Percentiles rank a stretch among this genome's conserved stretches.
Evolutionary conservation across 2,888 invertebrate species (phyloP).

Genomic region (Rhamphomyia laevipes): DNA sequence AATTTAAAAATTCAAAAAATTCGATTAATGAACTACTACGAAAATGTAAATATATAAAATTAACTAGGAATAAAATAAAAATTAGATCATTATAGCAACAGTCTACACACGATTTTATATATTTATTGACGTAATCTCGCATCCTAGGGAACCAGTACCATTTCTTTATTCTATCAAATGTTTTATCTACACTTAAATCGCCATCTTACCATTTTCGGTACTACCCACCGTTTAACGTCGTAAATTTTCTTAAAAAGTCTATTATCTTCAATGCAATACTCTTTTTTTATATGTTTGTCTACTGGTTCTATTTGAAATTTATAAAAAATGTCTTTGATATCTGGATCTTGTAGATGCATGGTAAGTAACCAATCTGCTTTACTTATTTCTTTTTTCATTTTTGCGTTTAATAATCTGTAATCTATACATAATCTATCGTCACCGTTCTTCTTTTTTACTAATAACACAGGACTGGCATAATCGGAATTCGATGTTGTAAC

Average conservation of each 20-base stretch:
- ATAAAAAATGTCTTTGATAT: background rate
- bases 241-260: slow-evolving; percentile 9
- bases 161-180: slow-evolving; percentile 18
- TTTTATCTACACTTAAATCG: slow-evolving; percentile 14
- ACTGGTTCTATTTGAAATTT: background rate
- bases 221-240: slow-evolving; percentile 10
- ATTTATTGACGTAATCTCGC: slow-evolving; percentile 25
- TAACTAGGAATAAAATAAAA: no score
- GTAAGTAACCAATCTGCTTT: background rate
- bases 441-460: no score
- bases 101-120: slow-evolving; percentile 21
- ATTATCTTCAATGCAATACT: slow-evolving; percentile 10
- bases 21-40: no score
- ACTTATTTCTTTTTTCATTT: background rate
- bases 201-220: slow-evolving; percentile 8
- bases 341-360: background rate
- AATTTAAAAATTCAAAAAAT: no score
- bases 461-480: no score
- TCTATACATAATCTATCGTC: no score
- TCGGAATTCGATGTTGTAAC: no score
- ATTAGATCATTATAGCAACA: slow-evolving; percentile 21
- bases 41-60: no score
- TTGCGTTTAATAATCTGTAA: background rate
- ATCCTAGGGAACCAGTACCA: slow-evolving; percentile 33
- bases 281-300: slow-evolving; percentile 5